These are phyloP conservation scores for Clupea harengus DNA, from an alignment of 2,113 vertebrate genomes.

Conservation along the genomic window DNA sequence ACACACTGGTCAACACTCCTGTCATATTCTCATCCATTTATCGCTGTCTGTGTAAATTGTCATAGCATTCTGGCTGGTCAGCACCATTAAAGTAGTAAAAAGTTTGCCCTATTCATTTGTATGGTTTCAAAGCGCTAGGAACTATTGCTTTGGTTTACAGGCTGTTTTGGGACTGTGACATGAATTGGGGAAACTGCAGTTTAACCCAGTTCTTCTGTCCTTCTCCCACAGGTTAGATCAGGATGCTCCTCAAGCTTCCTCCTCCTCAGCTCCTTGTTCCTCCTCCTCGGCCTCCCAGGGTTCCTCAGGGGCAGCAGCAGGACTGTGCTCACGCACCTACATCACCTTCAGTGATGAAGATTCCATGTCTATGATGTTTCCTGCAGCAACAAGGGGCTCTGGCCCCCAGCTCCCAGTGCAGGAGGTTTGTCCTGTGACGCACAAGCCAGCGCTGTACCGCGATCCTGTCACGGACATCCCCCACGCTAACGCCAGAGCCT, in stretches of 20 bases:
- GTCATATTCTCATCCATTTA: background rate
- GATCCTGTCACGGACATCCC: slow-evolving; percentile 96
- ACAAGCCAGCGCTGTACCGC: slow-evolving; percentile 84
- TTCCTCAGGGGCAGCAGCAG: slow-evolving; percentile 54
- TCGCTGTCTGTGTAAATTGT: background rate
- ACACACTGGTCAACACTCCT: background rate
- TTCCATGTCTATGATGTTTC: slow-evolving; percentile 79
- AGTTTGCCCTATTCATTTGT: background rate
- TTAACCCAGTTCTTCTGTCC: background rate
- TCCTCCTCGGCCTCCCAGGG: slow-evolving; percentile 54
- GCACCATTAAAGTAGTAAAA: background rate
- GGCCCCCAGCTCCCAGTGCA: slow-evolving; percentile 73
- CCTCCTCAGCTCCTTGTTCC: slow-evolving; percentile 20
- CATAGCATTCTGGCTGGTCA: background rate
- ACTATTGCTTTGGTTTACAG: background rate
- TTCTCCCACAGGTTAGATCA: slow-evolving; percentile 79
- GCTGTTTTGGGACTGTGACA: background rate
- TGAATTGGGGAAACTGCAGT: background rate
- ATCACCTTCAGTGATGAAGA: slow-evolving; percentile 92
- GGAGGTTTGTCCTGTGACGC: slow-evolving; percentile 92
- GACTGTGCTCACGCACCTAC: slow-evolving; percentile 86
- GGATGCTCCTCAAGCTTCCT: slow-evolving; percentile 57
- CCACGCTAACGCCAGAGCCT: slow-evolving; percentile 84
- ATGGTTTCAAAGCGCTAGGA: background rate
- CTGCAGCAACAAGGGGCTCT: slow-evolving; percentile 42